Conservation (phyloP, 1,140 invertebrate species). For the Euglossa dilemma region DNA sequence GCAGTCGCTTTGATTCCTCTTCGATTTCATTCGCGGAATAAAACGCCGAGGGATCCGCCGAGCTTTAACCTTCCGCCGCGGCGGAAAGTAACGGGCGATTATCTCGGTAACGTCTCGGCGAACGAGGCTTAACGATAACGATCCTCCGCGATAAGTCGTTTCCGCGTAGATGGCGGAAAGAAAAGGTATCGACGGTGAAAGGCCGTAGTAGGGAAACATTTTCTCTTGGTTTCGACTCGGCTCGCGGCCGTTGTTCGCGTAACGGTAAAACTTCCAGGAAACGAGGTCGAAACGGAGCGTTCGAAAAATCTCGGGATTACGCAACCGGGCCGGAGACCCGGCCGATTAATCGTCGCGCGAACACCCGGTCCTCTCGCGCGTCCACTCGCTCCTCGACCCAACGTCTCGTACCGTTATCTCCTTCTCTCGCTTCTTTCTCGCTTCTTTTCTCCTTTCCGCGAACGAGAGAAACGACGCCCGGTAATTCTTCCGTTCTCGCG, state of each 20-base stretch:
- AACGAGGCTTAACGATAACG: constrained; percentile 5
- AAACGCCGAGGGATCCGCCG: not conserved
- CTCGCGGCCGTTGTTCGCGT: constrained; percentile 21
- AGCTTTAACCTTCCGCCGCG: not conserved
- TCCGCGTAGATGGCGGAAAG: not conserved
- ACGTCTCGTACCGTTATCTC: not conserved
- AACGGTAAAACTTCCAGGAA: constrained; percentile 50
- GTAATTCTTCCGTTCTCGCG: too few relatives aligned
- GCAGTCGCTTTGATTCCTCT: not conserved
- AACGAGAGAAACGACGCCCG: not conserved
- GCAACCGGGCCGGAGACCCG: not conserved
- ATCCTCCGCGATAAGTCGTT: constrained; percentile 22
- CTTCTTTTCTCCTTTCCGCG: too few relatives aligned
- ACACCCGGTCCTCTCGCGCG: not conserved
- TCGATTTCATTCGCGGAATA: not conserved
- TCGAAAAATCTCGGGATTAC: constrained; percentile 51
- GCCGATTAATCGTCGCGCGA: constrained; percentile 37
- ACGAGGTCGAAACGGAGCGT: constrained; percentile 43
- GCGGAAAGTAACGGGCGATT: not conserved
- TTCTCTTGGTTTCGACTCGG: too few relatives aligned
- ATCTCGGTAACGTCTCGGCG: not conserved
- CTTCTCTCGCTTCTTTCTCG: too few relatives aligned
- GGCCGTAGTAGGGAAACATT: too few relatives aligned
- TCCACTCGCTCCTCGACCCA: not conserved
- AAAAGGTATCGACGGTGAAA: constrained; percentile 21